Evolutionary conservation across 1,140 invertebrate genomes (phyloP).

Genomic region (Drosophila nikananu): DNA sequence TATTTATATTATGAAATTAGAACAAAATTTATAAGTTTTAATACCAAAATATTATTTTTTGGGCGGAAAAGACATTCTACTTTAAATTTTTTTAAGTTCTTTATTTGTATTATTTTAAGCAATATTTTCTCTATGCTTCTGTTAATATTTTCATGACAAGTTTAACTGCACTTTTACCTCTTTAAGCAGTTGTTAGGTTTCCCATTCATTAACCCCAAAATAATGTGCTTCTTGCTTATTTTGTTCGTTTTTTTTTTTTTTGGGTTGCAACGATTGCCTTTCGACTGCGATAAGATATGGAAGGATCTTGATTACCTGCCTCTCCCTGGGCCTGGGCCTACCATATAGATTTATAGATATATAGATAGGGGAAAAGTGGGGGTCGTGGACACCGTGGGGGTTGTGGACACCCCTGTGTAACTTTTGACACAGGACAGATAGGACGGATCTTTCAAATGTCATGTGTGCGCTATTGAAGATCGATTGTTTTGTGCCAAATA

Average conservation of each 20-base stretch:
- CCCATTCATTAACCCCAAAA: slow-evolving; percentile 13
- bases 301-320: background rate
- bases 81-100: background rate
- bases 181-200: slow-evolving; percentile 18
- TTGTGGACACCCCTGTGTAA: too few species aligned
- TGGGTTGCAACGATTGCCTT: slow-evolving; percentile 5
- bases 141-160: background rate
- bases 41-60: background rate
- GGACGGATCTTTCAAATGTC: too few species aligned
- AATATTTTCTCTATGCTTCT: background rate
- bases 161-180: slow-evolving; percentile 3
- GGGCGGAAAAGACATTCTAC: background rate
- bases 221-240: slow-evolving; percentile 5
- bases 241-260: background rate
- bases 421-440: too few species aligned
- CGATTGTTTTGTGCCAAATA: too few species aligned
- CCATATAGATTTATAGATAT: background rate
- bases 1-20: background rate
- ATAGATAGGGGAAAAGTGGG: too few species aligned
- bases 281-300: slow-evolving; percentile 16
- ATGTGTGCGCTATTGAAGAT: too few species aligned
- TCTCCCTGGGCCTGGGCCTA: background rate
- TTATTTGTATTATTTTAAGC: background rate
- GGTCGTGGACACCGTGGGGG: too few species aligned
- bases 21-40: background rate